Conservation (phyloP, 92 coral and sea anemone genomes). For the Siderastrea siderea region DNA sequence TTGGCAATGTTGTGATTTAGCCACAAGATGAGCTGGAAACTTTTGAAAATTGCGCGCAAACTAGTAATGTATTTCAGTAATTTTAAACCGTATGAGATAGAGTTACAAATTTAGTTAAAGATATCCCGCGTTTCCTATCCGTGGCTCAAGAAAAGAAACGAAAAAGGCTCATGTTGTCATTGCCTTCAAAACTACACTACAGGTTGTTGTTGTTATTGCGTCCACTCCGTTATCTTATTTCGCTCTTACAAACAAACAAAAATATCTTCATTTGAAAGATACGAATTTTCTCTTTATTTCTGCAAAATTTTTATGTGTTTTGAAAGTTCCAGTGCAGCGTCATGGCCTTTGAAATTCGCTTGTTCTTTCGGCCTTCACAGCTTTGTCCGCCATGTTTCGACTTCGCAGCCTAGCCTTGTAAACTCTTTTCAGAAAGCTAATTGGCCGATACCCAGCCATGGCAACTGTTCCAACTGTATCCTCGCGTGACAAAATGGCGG, state of each 20-base stretch:
- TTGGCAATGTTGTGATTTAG: neutral
- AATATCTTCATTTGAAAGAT: neutral
- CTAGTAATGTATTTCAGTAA: slow-evolving; percentile 14
- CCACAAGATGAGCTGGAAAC: slow-evolving; percentile 2
- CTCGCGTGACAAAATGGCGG: slow-evolving; percentile 16
- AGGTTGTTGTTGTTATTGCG: neutral
- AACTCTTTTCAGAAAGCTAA: slow-evolving; percentile 4
- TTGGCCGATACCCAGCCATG: slow-evolving; percentile 10
- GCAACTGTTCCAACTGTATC: slow-evolving; percentile 7
- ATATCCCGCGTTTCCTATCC: neutral
- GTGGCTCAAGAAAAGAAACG: too few relatives aligned
- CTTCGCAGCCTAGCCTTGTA: slow-evolving; percentile 19
- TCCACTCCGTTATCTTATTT: neutral
- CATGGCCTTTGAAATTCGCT: neutral
- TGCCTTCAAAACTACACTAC: too few relatives aligned
- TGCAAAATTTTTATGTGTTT: neutral
- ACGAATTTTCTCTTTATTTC: neutral
- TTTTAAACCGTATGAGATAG: neutral
- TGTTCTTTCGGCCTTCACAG: too few relatives aligned
- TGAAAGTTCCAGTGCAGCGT: neutral
- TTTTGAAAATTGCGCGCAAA: slow-evolving; percentile 18
- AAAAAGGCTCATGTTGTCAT: too few relatives aligned
- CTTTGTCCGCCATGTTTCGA: neutral
- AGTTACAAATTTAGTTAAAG: slow-evolving; percentile 18
- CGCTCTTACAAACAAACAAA: neutral